phyloP scores from a whole-genome alignment of 2,888 invertebrate species.

The Folsomia candida region DNA sequence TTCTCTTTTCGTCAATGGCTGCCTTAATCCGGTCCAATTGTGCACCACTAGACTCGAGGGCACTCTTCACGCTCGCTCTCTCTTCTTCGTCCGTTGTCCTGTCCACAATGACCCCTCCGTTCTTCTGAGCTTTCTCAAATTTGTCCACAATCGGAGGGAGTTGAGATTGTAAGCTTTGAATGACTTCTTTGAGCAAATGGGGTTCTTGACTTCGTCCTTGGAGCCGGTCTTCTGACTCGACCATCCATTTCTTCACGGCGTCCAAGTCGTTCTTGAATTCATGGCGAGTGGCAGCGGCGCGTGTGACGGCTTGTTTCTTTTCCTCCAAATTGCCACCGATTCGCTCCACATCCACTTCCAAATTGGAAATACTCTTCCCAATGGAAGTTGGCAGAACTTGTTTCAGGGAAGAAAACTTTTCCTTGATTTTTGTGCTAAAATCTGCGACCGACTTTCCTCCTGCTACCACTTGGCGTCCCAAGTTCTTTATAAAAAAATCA shows the following conservation, averaged over 20 bases:
- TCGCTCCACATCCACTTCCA: slow-evolving; percentile 78
- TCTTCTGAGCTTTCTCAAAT: slow-evolving; percentile 72
- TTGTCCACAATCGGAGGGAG: slow-evolving; percentile 65
- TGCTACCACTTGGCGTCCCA: no score
- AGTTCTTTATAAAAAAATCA: no score
- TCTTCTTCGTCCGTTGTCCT: slow-evolving; percentile 76
- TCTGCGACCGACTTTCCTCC: slow-evolving; percentile 35
- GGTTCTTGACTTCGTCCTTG: slow-evolving; percentile 73
- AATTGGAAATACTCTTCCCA: slow-evolving; percentile 62
- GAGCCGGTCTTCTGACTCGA: slow-evolving; percentile 76
- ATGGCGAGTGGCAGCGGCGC: slow-evolving; percentile 75
- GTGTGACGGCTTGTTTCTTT: slow-evolving; percentile 80
- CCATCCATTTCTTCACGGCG: slow-evolving; percentile 77
- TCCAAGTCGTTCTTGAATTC: slow-evolving; percentile 79
- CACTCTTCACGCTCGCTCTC: slow-evolving; percentile 70
- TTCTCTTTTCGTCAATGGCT: slow-evolving; percentile 78
- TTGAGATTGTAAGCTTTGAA: slow-evolving; percentile 57
- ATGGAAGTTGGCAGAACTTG: slow-evolving; percentile 48
- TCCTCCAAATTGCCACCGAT: slow-evolving; percentile 79
- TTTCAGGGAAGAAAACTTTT: slow-evolving; percentile 46
- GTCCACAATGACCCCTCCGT: slow-evolving; percentile 75
- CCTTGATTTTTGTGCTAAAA: slow-evolving; percentile 44
- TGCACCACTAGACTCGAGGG: slow-evolving; percentile 72
- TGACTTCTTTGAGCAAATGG: slow-evolving; percentile 69
- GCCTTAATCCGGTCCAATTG: slow-evolving; percentile 74